phyloP scores from a whole-genome alignment of 2,888 invertebrate genomes.

The Myathropa florea region DNA sequence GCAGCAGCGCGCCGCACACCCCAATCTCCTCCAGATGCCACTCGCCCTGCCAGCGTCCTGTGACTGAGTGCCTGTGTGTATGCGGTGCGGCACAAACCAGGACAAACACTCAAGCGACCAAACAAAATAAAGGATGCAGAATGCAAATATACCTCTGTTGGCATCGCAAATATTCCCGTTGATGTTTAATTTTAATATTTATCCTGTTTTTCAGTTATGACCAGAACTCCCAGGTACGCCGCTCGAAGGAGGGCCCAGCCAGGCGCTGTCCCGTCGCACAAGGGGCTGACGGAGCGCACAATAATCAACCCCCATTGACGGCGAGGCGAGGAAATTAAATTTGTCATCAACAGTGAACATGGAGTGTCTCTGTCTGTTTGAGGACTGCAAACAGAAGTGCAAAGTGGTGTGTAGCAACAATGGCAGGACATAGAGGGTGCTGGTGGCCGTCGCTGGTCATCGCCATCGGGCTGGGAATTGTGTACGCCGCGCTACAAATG shows the following conservation, averaged over 20 bases:
- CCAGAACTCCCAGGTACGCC: slow-evolving; percentile 37
- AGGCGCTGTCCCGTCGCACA: background rate
- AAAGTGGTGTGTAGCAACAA: slow-evolving; percentile 69
- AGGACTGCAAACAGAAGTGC: slow-evolving; percentile 68
- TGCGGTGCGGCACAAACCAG: slow-evolving; percentile 50
- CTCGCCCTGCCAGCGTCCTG: background rate
- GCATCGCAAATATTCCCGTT: slow-evolving; percentile 69
- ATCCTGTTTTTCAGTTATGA: slow-evolving; percentile 70
- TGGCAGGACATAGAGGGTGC: slow-evolving; percentile 28
- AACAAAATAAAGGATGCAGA: slow-evolving; percentile 68
- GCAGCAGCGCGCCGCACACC: slow-evolving; percentile 47
- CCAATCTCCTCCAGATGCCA: slow-evolving; percentile 51
- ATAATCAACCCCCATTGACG: slow-evolving; percentile 68
- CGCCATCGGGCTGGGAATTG: slow-evolving; percentile 7
- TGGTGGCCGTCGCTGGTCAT: slow-evolving; percentile 12
- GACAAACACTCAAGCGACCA: slow-evolving; percentile 67
- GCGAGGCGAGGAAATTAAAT: slow-evolving; percentile 70
- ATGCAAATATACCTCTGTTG: slow-evolving; percentile 68
- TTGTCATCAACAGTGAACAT: slow-evolving; percentile 71
- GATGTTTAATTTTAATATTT: slow-evolving; percentile 71
- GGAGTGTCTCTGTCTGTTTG: slow-evolving; percentile 69
- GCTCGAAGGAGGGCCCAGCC: background rate
- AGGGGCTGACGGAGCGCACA: slow-evolving; percentile 26
- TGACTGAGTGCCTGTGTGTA: background rate
- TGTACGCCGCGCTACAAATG: slow-evolving; percentile 42